Percentiles rank a stretch among this genome's conserved stretches.
These are phyloP conservation scores for Periophthalmus magnuspinnatus DNA, from an alignment of 2,797 vertebrate species.

Conservation along the genomic window DNA sequence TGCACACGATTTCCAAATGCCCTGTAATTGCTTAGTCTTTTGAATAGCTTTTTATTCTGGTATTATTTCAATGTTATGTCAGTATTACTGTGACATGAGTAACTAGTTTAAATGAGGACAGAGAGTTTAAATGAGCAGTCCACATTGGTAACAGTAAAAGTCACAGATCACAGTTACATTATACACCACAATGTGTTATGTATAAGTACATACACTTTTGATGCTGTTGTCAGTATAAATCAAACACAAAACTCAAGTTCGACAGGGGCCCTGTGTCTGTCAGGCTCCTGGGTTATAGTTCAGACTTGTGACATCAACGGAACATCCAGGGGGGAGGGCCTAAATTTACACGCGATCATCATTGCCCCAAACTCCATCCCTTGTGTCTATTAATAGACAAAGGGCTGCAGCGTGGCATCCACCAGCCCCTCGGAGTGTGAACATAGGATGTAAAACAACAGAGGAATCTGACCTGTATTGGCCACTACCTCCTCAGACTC, in stretches of 20 bases:
- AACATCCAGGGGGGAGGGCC: constrained; percentile 67
- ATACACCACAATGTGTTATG: too few species aligned
- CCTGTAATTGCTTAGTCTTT: constrained; percentile 13
- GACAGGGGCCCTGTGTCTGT: constrained; percentile 1
- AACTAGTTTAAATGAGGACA: too few species aligned
- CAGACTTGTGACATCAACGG: constrained; percentile 67
- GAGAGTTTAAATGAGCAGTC: too few species aligned
- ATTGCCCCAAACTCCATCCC: constrained; percentile 59
- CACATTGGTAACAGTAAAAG: too few species aligned
- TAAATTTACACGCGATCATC: constrained; percentile 72
- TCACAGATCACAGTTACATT: too few species aligned
- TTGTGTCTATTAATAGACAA: constrained; percentile 73
- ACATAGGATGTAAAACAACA: constrained; percentile 64
- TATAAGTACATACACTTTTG: too few species aligned
- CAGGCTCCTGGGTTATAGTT: constrained; percentile 72
- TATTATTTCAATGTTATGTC: neutral
- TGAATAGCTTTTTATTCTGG: neutral
- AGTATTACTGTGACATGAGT: neutral
- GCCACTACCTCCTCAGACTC: constrained; percentile 45
- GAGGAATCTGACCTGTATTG: constrained; percentile 65
- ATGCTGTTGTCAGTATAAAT: too few species aligned
- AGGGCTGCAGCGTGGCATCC: constrained; percentile 68
- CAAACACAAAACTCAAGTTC: too few species aligned
- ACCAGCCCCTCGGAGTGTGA: constrained; percentile 56
- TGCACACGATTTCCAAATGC: constrained; percentile 31